Percentiles rank a stretch among this genome's conserved stretches.
These are phyloP conservation scores for Lordiphosa clarofinis DNA, from an alignment of 1,140 invertebrate species.

Conservation along the genomic window DNA sequence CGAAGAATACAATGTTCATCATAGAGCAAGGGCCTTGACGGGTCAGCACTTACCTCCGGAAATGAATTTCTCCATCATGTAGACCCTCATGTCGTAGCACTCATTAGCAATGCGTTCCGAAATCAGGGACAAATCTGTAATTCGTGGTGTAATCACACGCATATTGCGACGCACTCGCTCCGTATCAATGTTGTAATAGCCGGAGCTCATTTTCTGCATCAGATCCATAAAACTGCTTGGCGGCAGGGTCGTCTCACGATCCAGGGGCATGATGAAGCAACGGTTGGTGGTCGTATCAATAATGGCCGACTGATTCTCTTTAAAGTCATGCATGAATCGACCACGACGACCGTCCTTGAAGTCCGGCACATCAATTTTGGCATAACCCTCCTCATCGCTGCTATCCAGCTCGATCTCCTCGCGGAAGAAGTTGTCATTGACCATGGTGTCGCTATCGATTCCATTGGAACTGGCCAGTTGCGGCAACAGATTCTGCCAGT, in stretches of 20 bases:
- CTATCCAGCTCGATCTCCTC: constrained; percentile 89
- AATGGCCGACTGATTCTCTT: constrained; percentile 88
- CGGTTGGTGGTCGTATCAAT: constrained; percentile 87
- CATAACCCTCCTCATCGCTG: constrained; percentile 84
- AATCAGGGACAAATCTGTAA: constrained; percentile 84
- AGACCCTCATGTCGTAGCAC: constrained; percentile 87
- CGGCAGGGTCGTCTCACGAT: constrained; percentile 87
- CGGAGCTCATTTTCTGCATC: constrained; percentile 89
- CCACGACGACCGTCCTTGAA: constrained; percentile 88
- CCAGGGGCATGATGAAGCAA: constrained; percentile 94
- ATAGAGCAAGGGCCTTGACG: neutral
- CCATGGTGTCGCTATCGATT: constrained; percentile 16
- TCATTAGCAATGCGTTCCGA: constrained; percentile 86
- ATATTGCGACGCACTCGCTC: constrained; percentile 88
- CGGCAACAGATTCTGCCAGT: constrained; percentile 61
- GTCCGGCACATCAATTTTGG: constrained; percentile 90
- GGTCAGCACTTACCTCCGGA: constrained; percentile 80
- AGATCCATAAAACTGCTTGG: constrained; percentile 89
- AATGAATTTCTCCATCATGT: constrained; percentile 85
- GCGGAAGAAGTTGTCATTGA: constrained; percentile 83
- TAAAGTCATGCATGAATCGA: constrained; percentile 94
- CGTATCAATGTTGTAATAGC: constrained; percentile 91
- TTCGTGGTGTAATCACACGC: constrained; percentile 86
- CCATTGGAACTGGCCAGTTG: constrained; percentile 23
- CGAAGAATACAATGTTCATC: constrained; percentile 3